Evolutionary conservation across 2,797 vertebrate species (phyloP).

Genomic region (Cetoscarus ocellatus): DNA sequence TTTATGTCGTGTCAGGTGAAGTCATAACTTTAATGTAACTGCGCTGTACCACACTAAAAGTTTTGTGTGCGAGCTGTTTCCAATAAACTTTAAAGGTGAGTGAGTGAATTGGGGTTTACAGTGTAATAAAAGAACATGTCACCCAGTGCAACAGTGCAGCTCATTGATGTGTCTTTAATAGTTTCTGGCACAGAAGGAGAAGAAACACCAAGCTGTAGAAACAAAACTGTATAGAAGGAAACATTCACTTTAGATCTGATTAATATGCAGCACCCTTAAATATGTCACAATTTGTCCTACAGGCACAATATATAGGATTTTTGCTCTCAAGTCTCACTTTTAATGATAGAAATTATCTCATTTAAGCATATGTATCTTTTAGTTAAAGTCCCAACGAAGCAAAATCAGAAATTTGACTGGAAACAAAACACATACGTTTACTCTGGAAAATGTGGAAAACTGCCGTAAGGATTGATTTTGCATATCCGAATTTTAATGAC

Average conservation of each 20-base stretch:
- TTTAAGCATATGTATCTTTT: too few species aligned
- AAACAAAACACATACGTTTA: too few species aligned
- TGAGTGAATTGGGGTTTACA: not conserved
- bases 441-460: too few species aligned
- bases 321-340: too few species aligned
- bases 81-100: slow-evolving; percentile 4
- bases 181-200: not conserved
- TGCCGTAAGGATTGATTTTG: too few species aligned
- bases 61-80: not conserved
- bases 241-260: not conserved
- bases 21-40: slow-evolving; percentile 2
- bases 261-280: not conserved
- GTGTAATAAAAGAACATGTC: not conserved
- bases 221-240: not conserved
- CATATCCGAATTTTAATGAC: too few species aligned
- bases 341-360: too few species aligned
- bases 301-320: too few species aligned
- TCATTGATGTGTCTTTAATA: not conserved
- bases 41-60: not conserved
- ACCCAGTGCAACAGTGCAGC: not conserved
- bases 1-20: slow-evolving; percentile 1
- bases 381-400: too few species aligned
- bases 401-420: too few species aligned
- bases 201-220: not conserved
- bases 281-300: not conserved